Evolutionary conservation across 2,888 invertebrate species (phyloP), one percentile per base, ranked within the genome.

Genomic region (Dasysyrphus albostriatus): DNA sequence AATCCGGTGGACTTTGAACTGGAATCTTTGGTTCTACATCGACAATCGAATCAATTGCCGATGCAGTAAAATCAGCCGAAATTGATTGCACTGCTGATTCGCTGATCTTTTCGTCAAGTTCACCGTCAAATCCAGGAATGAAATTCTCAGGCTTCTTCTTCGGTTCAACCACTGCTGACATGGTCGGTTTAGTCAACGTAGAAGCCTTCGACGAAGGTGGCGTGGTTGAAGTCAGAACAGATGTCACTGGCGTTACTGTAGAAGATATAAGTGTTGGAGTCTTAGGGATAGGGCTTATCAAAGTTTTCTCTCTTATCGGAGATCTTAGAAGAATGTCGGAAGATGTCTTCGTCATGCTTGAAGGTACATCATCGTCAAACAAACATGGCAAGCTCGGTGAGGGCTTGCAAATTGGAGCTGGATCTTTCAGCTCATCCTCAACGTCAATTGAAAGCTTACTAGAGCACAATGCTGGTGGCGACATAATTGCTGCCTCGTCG

Each of bases 1-100:
- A 92, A 90, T 91, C 93, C 5, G 92, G 90, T 0, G 91, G 90
- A 12, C 93, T 93, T 88, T 91, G 93, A 10, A 92, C 90, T 54
- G 91, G 90, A 73, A 92, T 93, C 89, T 91, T 92, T 0, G 92
- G 90, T 63, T 92, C 92, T 5, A 72, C 77, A 90, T 89, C 93
- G 59, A 89, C 92, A 89, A 81, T 91, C 83, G 67, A 91, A 91
- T 90, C 93, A 56, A 94, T 90, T 78, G 90, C 90, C 0, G 92
- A 90, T 1, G 92, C 90, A 79, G 93, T 93, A 72, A 93, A 93
- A 76, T 92, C 92, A 2, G 95, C 95, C 0, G 96, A 95, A 88
- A 97, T 96, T 79, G 96, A 97, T 90, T 96, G 96, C 4, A 97
- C 95, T 0, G 97, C 97, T 88, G 95, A 96, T 91, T 97, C 96